phyloP scores from a whole-genome alignment of 2,888 invertebrate species.

The Scaptomyza flava region DNA sequence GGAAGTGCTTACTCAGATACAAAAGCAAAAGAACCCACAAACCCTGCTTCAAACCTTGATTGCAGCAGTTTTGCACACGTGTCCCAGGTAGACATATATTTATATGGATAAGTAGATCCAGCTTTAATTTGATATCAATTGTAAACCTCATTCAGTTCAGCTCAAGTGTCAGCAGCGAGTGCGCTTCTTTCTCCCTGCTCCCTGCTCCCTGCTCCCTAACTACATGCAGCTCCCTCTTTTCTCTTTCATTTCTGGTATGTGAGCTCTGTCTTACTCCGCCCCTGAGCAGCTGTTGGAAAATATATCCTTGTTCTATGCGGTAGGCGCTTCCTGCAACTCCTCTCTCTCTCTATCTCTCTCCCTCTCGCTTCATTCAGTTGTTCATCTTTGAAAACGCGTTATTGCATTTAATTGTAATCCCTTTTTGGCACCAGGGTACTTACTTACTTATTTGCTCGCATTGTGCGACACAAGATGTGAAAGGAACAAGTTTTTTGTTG shows the following conservation, averaged over 20 bases:
- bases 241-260: not conserved
- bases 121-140: slow-evolving; percentile 74
- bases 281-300: slow-evolving; percentile 49
- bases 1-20: slow-evolving; percentile 60
- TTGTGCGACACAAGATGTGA: slow-evolving; percentile 22
- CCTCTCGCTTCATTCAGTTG: slow-evolving; percentile 29
- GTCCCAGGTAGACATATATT: slow-evolving; percentile 31
- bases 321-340: slow-evolving; percentile 83
- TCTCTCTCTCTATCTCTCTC: slow-evolving; percentile 21
- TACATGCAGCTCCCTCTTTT: not conserved
- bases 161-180: slow-evolving; percentile 76
- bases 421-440: slow-evolving; percentile 46
- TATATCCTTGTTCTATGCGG: slow-evolving; percentile 38
- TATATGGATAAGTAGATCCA: slow-evolving; percentile 25
- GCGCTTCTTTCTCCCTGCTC: slow-evolving; percentile 21
- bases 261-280: slow-evolving; percentile 32
- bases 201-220: slow-evolving; percentile 9
- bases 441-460: slow-evolving; percentile 20
- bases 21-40: slow-evolving; percentile 13
- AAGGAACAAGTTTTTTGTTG: slow-evolving; percentile 66
- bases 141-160: slow-evolving; percentile 27
- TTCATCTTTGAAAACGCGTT: slow-evolving; percentile 57
- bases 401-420: slow-evolving; percentile 81
- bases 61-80: slow-evolving; percentile 62
- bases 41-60: slow-evolving; percentile 27